phyloP scores from a whole-genome alignment of 2,888 invertebrate genomes.

The Drosophila kanekoi region DNA sequence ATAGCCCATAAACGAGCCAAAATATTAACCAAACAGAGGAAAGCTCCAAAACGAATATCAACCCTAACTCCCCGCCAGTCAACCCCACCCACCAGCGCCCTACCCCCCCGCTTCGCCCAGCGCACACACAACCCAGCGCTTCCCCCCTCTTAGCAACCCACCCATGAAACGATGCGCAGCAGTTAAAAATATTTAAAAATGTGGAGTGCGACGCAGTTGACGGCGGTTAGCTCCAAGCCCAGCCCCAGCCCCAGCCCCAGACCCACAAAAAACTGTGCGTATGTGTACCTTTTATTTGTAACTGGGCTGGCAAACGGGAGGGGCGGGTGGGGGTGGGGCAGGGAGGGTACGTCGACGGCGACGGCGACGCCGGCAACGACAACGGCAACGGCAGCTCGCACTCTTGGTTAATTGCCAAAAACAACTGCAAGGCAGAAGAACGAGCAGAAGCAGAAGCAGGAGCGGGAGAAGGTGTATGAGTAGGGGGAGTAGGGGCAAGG shows the following conservation, averaged over 20 bases:
- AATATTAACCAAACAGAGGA: conserved; percentile 79
- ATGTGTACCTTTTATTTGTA: conserved; percentile 46
- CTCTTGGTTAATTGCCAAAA: conserved; percentile 79
- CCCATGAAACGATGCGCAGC: conserved; percentile 65
- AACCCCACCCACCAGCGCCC: too few relatives aligned
- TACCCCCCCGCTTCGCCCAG: background rate
- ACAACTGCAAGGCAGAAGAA: conserved; percentile 44
- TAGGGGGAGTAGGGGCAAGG: background rate
- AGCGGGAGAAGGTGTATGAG: background rate
- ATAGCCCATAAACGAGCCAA: conserved; percentile 61
- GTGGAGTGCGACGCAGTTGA: conserved; percentile 66
- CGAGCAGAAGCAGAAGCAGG: conserved; percentile 36
- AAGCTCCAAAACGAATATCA: conserved; percentile 64
- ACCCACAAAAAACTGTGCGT: conserved; percentile 59
- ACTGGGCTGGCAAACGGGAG: conserved; percentile 1
- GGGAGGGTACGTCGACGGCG: conserved; percentile 1
- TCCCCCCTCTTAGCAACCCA: background rate
- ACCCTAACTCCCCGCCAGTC: conserved; percentile 44
- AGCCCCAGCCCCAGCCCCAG: background rate
- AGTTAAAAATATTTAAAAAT: conserved; percentile 79
- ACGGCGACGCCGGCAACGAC: too few relatives aligned
- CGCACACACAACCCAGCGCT: background rate
- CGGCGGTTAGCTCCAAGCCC: conserved; percentile 37
- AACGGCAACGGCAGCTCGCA: conserved; percentile 46
- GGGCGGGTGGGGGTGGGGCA: background rate